Evolutionary conservation across 2,113 vertebrate genomes (phyloP), one percentile per base, ranked within the genome.

Genomic region (Lophura nycthemera): DNA sequence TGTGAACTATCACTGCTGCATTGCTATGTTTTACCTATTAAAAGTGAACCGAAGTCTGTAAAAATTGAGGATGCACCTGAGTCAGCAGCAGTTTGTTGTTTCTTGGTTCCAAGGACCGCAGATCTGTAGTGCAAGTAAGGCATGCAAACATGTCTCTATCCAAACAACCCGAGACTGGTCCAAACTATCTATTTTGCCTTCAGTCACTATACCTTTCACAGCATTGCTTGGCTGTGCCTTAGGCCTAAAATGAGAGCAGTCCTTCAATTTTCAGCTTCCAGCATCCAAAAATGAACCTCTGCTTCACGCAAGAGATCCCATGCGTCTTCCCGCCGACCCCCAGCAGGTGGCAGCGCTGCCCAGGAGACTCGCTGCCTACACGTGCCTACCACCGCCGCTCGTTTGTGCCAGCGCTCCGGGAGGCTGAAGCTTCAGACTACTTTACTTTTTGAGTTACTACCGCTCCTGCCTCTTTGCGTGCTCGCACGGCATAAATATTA

Each of bases 321-420:
- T 25, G 47, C 12, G 13, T 40, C 20, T 19, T 30, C 24, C 6
- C 18, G 13, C 7, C 19, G 36, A 47, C 1, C 65, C 65, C 90
- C 93, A 48, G 91, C 48, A 91, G 90, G 32, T 45, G 95, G 91
- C 92, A 87, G 91, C 67, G 95, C 29, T 90, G 43, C 8, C 24
- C 10, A 1, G 2, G 52, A 11, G 57, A 52, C 73, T 38, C 65
- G 72, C 76, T 50, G 18, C 40, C 48, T 52, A 65, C 17, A 1
- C 17, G 10, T 48, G 27, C 18, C 32, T 1, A 5, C 4, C 10
- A 6, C 16, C 25, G 12, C 22, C 10, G 4, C 52, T 15, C 12
- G 16, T 69, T 83, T 36, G 13, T 4, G 18, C 18, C 21, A 7
- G 30, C 16, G 25, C 21, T 65, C 50, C 24, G 24, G 16, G 29